These are phyloP conservation scores for Myotis findleyi DNA, from an alignment of 2,797 vertebrate genomes.

Conservation along the genomic window DNA sequence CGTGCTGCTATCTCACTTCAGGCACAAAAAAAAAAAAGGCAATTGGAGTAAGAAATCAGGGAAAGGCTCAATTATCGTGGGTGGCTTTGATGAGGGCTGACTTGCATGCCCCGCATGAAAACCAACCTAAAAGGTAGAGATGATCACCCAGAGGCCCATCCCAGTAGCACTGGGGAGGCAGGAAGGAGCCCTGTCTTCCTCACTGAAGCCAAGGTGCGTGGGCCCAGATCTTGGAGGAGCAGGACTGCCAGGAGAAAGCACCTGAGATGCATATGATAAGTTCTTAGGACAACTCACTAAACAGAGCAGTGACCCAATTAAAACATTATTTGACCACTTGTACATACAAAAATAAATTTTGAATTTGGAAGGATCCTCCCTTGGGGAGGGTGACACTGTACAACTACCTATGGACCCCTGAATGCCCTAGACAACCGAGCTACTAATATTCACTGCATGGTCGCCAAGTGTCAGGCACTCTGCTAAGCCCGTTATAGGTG, in stretches of 20 bases:
- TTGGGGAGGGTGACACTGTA: neutral
- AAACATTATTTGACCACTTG: conserved; percentile 20
- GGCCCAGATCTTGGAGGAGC: neutral
- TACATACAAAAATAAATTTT: neutral
- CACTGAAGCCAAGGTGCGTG: neutral
- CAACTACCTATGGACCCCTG: neutral
- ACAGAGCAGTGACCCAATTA: neutral
- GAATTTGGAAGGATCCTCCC: neutral
- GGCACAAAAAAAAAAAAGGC: neutral
- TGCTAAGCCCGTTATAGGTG: neutral
- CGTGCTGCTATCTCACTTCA: neutral
- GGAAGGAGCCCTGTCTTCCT: neutral
- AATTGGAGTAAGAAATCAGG: neutral
- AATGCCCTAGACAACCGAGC: neutral
- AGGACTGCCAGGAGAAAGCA: neutral
- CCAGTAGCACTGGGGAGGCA: neutral
- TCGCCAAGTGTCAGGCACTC: neutral
- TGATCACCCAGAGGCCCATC: neutral
- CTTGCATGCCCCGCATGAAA: neutral
- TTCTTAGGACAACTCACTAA: neutral
- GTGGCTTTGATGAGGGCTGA: neutral
- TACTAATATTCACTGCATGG: neutral
- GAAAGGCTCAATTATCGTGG: neutral
- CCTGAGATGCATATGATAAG: neutral
- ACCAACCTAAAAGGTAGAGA: neutral